Evolutionary conservation across 2,888 invertebrate species (phyloP), one percentile per base, ranked within the genome.

Genomic region (Helicoverpa assulta): DNA sequence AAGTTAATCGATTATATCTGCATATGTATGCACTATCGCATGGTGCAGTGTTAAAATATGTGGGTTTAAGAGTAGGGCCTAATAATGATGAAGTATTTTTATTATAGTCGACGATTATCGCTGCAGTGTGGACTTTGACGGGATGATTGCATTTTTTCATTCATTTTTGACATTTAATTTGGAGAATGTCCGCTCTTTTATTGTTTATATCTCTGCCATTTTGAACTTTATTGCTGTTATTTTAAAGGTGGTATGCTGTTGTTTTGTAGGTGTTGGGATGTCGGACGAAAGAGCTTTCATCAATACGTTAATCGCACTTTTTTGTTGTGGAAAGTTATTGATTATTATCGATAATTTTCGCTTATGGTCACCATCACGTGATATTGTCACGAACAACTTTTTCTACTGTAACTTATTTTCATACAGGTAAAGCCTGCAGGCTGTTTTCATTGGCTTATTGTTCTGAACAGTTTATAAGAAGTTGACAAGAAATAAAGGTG

Each of bases 291-390:
- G 58, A 63, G 65, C 75, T 72, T 78, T 78, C 70, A 70, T 73
- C 79, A 67, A 77, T 68, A 65, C 63, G 19, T 80, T 79, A 64
- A 62, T 65, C 56, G 70, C 56, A 57, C 43, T 75, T 77, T 76
- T 77, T 77, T 73, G 59, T 63, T 54, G 59, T 66, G 51, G 67
- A 81, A 78, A 74, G 75, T 80, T 80, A 77, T 80, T 78, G 74
- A 80, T 80, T 74, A 78, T 64, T 78, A 78, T 75, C 62, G 69
- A 74, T 78, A 80, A 80, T 77, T 64, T 74, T 74, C 47, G 69
- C 62, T 71, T 69, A 78, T 76, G 70, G 68, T 54, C 70, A 53
- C 37, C 78, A 69, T 77, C 79, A 68, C 61, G 74, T 51, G 55
- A 73, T 68, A 37, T 63, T 76, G 64, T 60, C 58, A 55, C 58